Evolutionary conservation across 2,113 vertebrate species (phyloP), one percentile per base, ranked within the genome.

Genomic region (Myanophis thanlyinensis): DNA sequence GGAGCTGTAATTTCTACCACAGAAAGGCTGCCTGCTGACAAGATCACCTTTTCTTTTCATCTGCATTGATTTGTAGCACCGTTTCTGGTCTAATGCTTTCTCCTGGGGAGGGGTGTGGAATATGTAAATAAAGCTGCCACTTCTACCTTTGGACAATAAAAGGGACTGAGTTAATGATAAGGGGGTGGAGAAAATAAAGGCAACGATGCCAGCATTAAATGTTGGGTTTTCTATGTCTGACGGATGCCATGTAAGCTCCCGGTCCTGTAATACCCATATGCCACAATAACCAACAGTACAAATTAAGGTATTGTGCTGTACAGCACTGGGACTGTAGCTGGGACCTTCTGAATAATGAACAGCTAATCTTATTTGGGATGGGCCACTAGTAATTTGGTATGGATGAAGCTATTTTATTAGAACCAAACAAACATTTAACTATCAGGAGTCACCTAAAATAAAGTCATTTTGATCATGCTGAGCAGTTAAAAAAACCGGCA

Each of bases 391-490:
- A 1, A 52, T 93, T 92, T 96, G 88, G 91, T 4, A 49, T 48
- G 62, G 49, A 53, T 15, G 30, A 1, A n/a, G 0, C 46, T 54
- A 88, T 93, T 93, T 59, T n/a, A 84, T 62, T 52, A 91, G 2
- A 92, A 87, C 49, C 40, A 85, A 96, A 53, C 49, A 95, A 93
- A 92, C 6, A 40, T 35, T 93, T 95, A 95, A 87, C 5, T 89
- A 93, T 35, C 86, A 93, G 52, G 35, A 23, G 91, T 95, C 80
- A 92, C 47, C 62, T 48, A 93, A 88, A 95, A 56, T 95, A 95
- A 85, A 92, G 90, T 18, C 52, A 95, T 48, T 23, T 89, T 92
- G 9, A 87, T 94, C 93, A 40, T 93, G 91, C 90, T 53, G 93
- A 92, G 56, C 62, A 91, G n/a, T 2, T 30, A 92, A 52, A 85